Conservation (phyloP, 2,888 invertebrate genomes). For the Dolichopus griseipennis region DNA sequence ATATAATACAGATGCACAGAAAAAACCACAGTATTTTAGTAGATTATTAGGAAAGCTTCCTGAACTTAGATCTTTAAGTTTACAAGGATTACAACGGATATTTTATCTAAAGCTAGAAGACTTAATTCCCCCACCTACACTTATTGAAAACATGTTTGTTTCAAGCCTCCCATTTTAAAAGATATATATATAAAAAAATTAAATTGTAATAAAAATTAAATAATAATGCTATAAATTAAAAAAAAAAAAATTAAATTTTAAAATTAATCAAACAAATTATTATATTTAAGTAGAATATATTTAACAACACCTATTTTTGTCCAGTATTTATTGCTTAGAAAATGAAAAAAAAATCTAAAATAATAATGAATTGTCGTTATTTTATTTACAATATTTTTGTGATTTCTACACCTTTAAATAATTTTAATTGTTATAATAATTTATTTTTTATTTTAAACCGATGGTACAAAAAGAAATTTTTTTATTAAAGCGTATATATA, state of each 20-base stretch:
- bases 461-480: conserved; percentile 1
- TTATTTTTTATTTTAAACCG: neutral
- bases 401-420: neutral
- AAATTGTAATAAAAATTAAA: neutral
- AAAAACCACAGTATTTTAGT: conserved; percentile 90
- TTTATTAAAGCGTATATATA: neutral
- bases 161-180: conserved; percentile 85
- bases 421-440: neutral
- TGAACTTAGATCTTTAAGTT: conserved; percentile 82
- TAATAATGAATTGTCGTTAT: neutral
- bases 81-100: conserved; percentile 88
- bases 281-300: neutral
- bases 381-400: neutral
- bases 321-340: neutral
- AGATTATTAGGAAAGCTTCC: conserved; percentile 85
- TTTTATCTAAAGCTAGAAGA: conserved; percentile 90
- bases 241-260: neutral
- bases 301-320: neutral
- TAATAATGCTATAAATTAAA: neutral
- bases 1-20: conserved; percentile 77
- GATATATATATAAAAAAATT: neutral
- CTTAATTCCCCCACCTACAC: conserved; percentile 80
- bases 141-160: conserved; percentile 93
- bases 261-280: neutral
- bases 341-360: neutral